Conservation (phyloP, 2,113 vertebrate genomes). For the Tonatia bakeri region DNA sequence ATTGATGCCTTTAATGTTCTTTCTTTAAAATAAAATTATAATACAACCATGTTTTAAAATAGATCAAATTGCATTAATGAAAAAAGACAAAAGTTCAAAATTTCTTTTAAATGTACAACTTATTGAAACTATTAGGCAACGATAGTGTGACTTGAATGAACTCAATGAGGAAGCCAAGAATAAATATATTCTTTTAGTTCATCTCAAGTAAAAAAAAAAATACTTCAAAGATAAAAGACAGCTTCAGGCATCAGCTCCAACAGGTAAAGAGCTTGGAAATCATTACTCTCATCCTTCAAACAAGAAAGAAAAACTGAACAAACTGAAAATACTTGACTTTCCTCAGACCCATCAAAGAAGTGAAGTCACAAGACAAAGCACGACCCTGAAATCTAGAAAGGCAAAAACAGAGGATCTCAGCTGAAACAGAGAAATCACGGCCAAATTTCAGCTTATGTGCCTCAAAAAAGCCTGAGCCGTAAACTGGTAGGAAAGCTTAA, state of each 20-base stretch:
- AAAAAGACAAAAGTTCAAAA: neutral
- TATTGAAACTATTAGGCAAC: neutral
- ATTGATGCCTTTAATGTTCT: neutral
- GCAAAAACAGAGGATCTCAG: neutral
- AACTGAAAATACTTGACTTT: constrained; percentile 7
- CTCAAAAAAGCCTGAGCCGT: neutral
- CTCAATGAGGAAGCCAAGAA: neutral
- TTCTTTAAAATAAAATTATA: neutral
- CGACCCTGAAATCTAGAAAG: neutral
- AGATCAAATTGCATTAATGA: neutral
- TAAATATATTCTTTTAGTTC: neutral
- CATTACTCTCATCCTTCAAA: neutral
- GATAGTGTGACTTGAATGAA: neutral
- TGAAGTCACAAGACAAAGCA: neutral
- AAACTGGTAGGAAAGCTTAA: neutral
- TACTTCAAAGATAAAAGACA: neutral
- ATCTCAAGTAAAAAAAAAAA: neutral
- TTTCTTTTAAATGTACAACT: neutral
- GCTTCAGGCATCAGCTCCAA: neutral
- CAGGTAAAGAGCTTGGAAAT: neutral
- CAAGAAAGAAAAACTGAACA: neutral
- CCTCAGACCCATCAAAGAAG: neutral
- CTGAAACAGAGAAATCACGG: neutral
- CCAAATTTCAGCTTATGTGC: neutral
- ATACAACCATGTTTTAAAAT: neutral